phyloP scores from a whole-genome alignment of 2,113 vertebrate genomes.

The Ellobius talpinus region DNA sequence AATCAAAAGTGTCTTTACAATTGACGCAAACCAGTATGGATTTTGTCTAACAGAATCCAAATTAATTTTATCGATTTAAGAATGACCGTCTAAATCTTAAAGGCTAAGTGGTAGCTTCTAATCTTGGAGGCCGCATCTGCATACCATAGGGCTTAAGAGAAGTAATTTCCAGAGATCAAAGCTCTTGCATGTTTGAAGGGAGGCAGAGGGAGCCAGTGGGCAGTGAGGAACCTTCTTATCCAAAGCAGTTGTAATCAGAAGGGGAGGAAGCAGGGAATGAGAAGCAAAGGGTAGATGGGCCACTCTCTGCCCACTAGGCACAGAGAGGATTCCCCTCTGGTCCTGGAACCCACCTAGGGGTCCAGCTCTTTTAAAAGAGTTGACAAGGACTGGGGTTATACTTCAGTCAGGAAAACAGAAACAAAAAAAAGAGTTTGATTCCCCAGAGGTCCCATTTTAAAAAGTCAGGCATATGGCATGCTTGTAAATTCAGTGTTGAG shows the following conservation, averaged over 20 bases:
- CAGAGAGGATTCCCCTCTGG: neutral
- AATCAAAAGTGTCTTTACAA: constrained; percentile 49
- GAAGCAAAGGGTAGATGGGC: neutral
- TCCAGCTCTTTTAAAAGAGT: neutral
- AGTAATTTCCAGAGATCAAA: constrained; percentile 41
- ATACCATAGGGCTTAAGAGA: constrained; percentile 51
- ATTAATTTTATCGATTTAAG: constrained; percentile 77
- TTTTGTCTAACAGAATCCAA: constrained; percentile 78
- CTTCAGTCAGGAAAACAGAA: neutral
- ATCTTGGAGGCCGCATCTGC: constrained; percentile 28
- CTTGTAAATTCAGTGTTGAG: neutral
- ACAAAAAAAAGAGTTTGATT: neutral
- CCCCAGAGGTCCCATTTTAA: neutral
- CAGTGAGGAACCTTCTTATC: neutral
- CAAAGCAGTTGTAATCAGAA: neutral
- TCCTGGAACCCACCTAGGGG: neutral
- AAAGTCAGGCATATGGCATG: neutral
- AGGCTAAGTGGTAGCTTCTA: constrained; percentile 62
- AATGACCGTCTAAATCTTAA: constrained; percentile 71
- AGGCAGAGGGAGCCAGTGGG: neutral
- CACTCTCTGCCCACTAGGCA: neutral
- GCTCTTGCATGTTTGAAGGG: neutral
- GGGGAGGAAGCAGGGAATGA: rapidly evolving
- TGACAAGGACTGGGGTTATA: neutral
- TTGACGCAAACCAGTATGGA: constrained; percentile 66